Percentiles rank a stretch among this genome's conserved stretches.
Evolutionary conservation across 2,888 invertebrate species (phyloP).

Genomic region (Eudemis profundana): DNA sequence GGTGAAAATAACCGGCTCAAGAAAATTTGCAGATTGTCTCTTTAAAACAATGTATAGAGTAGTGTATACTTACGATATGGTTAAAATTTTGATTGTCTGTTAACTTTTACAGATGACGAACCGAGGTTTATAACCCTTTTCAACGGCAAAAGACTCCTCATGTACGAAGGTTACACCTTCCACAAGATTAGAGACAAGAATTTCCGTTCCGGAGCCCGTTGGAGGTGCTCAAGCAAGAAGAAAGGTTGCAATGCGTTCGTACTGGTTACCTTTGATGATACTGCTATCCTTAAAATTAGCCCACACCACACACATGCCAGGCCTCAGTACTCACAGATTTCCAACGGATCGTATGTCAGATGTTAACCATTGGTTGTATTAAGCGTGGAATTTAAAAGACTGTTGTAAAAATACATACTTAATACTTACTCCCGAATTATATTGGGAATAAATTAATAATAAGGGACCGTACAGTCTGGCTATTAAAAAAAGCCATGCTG

Average conservation of each 20-base stretch:
- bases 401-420: background rate
- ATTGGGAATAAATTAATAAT: background rate
- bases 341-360: slow-evolving; percentile 30
- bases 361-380: background rate
- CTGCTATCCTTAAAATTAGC: slow-evolving; percentile 29
- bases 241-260: slow-evolving; percentile 41
- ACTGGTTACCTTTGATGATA: slow-evolving; percentile 33
- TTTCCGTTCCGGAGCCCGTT: slow-evolving; percentile 33
- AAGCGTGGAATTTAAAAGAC: background rate
- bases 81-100: too few relatives aligned
- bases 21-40: too few relatives aligned
- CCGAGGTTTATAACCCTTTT: slow-evolving; percentile 31
- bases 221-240: slow-evolving; percentile 42
- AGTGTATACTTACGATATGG: too few relatives aligned
- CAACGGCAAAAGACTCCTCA: slow-evolving; percentile 39
- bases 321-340: slow-evolving; percentile 18
- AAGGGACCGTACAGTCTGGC: background rate
- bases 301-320: slow-evolving; percentile 26
- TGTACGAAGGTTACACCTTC: slow-evolving; percentile 40
- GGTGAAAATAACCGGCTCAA: too few relatives aligned
- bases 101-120: slow-evolving; percentile 6
- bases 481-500: background rate
- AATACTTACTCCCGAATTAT: background rate
- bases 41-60: too few relatives aligned
- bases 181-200: slow-evolving; percentile 37